Evolutionary conservation across 2,797 vertebrate genomes (phyloP).

Genomic region (Enteromius paludinosus): DNA sequence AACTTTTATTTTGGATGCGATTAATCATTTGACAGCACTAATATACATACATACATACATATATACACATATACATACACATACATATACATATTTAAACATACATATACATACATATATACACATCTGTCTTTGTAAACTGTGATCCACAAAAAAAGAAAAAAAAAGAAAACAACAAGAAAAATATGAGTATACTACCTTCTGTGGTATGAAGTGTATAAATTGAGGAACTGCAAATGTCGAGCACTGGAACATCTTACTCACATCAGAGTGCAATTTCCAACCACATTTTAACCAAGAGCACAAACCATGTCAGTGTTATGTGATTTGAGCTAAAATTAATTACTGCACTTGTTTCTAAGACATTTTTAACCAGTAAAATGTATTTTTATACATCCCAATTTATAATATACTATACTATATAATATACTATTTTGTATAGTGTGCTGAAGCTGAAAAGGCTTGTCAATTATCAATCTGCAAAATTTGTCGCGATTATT

Average conservation of each 20-base stretch:
- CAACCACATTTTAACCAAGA: slow-evolving; percentile 42
- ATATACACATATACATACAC: too few species aligned
- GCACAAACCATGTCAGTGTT: slow-evolving; percentile 8
- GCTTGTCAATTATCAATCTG: neutral
- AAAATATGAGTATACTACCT: neutral
- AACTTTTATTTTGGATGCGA: too few species aligned
- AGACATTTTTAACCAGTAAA: neutral
- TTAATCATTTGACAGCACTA: too few species aligned
- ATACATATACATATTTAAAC: too few species aligned
- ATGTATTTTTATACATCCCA: neutral
- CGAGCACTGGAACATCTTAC: slow-evolving; percentile 44
- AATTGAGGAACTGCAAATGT: slow-evolving; percentile 46
- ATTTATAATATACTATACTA: neutral
- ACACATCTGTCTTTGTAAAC: too few species aligned
- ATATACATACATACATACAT: too few species aligned
- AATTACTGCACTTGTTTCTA: neutral
- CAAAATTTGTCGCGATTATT: too few species aligned
- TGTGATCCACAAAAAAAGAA: neutral
- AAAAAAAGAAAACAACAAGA: neutral
- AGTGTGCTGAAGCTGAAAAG: neutral
- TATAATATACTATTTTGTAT: neutral
- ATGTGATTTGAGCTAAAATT: neutral
- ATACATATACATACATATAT: too few species aligned
- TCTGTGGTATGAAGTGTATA: neutral
- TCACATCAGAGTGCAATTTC: slow-evolving; percentile 48